Evolutionary conservation across 2,888 invertebrate genomes (phyloP).

Genomic region (Brachycybe producta): DNA sequence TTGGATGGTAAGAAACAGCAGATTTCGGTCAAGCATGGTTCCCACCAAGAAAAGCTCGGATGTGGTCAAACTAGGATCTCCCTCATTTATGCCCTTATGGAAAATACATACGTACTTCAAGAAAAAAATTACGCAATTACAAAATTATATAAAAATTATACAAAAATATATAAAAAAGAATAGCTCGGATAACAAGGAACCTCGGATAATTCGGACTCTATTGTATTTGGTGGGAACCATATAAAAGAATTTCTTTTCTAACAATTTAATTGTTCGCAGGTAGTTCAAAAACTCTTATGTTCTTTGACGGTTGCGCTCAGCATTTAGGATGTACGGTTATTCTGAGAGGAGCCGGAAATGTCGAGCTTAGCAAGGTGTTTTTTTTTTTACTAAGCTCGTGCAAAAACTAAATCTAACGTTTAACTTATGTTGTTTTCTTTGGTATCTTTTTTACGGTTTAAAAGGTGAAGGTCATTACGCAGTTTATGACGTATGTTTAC

Average conservation of each 20-base stretch:
- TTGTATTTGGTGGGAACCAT: no score
- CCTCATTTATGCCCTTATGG: no score
- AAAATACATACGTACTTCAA: no score
- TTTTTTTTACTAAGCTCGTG: not conserved
- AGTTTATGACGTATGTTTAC: conserved; percentile 63
- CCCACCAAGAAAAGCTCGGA: no score
- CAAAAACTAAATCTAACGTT: not conserved
- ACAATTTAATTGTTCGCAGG: conserved; percentile 23
- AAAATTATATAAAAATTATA: no score
- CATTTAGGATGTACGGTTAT: conserved; percentile 76
- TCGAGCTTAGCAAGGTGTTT: conserved; percentile 51
- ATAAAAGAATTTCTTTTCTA: no score
- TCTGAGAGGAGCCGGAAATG: conserved; percentile 56
- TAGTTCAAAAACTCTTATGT: conserved; percentile 70
- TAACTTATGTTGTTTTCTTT: not conserved
- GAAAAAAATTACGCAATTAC: no score
- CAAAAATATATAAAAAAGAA: no score
- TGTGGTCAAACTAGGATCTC: no score
- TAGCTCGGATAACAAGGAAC: no score
- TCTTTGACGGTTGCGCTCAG: conserved; percentile 77
- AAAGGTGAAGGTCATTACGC: conserved; percentile 62
- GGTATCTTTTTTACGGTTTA: conserved; percentile 11
- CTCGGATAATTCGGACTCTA: no score
- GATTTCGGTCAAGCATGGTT: no score
- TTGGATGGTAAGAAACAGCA: conserved; percentile 31